Evolutionary conservation across 2,797 vertebrate species (phyloP).

Genomic region (Sarcophilus harrisii): DNA sequence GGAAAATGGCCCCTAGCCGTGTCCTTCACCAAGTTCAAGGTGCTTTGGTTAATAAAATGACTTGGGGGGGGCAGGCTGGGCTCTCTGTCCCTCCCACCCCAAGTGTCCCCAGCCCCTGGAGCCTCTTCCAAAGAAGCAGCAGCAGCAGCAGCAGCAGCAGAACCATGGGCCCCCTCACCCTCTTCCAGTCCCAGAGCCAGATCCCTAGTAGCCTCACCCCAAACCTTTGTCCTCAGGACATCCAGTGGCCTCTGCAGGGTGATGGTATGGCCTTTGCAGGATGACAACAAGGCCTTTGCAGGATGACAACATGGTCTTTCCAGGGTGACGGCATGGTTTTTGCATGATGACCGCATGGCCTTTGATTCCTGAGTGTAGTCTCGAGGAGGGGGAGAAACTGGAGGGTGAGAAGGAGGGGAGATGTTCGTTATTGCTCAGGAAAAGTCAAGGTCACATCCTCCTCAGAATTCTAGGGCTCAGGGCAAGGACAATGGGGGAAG

Average conservation of each 20-base stretch:
- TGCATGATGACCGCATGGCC: no score
- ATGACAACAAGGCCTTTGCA: no score
- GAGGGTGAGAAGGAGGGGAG: background rate
- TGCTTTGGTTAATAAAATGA: no score
- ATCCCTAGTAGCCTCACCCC: background rate
- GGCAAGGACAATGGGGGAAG: background rate
- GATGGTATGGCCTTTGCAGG: no score
- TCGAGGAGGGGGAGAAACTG: no score
- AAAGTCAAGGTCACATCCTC: background rate
- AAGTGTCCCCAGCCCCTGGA: background rate
- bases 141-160: no score
- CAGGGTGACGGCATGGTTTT: no score
- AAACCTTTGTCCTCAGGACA: background rate
- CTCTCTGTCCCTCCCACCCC: no score
- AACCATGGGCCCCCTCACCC: no score
- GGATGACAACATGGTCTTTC: no score
- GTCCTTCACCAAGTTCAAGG: background rate
- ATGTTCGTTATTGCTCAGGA: background rate
- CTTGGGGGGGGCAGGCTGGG: no score
- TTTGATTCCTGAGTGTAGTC: background rate
- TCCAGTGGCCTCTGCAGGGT: background rate
- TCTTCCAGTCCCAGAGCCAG: no score
- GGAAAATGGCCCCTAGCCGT: background rate
- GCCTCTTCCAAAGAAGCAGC: background rate
- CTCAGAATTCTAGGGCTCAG: background rate